Evolutionary conservation across 2,797 vertebrate species (phyloP).

Genomic region (Poecilia gillii): DNA sequence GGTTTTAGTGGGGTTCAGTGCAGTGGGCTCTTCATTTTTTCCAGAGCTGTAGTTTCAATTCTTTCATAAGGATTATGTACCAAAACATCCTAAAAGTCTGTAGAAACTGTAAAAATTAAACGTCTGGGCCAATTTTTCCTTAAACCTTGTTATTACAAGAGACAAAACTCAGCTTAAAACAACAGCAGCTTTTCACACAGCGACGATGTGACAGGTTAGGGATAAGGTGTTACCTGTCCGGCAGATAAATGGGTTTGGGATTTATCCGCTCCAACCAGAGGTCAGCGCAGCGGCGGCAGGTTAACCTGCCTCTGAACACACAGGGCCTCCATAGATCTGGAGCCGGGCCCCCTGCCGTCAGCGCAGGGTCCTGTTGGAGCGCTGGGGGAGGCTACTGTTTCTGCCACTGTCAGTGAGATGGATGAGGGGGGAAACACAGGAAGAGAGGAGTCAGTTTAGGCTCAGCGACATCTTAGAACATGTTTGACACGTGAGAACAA

Average conservation of each 20-base stretch:
- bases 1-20: too few species aligned
- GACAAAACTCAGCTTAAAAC: slow-evolving; percentile 1
- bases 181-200: not conserved
- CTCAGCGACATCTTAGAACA: slow-evolving; percentile 51
- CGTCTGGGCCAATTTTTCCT: not conserved
- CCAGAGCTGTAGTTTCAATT: too few species aligned
- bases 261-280: slow-evolving; percentile 22
- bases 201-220: slow-evolving; percentile 7
- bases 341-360: slow-evolving; percentile 51
- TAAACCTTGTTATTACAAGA: not conserved
- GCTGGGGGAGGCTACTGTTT: slow-evolving; percentile 73
- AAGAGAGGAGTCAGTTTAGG: slow-evolving; percentile 41
- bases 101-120: not conserved
- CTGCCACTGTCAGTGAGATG: slow-evolving; percentile 73
- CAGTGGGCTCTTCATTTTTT: too few species aligned
- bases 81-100: not conserved
- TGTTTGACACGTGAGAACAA: slow-evolving; percentile 52
- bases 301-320: slow-evolving; percentile 48
- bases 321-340: slow-evolving; percentile 67
- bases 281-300: slow-evolving; percentile 29
- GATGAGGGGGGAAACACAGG: slow-evolving; percentile 64
- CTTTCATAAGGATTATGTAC: not conserved
- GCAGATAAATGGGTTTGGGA: slow-evolving; percentile 54
- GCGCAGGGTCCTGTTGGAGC: slow-evolving; percentile 33
- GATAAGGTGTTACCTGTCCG: slow-evolving; percentile 38